phyloP scores from a whole-genome alignment of 2,797 vertebrate genomes.

The Columba guinea region DNA sequence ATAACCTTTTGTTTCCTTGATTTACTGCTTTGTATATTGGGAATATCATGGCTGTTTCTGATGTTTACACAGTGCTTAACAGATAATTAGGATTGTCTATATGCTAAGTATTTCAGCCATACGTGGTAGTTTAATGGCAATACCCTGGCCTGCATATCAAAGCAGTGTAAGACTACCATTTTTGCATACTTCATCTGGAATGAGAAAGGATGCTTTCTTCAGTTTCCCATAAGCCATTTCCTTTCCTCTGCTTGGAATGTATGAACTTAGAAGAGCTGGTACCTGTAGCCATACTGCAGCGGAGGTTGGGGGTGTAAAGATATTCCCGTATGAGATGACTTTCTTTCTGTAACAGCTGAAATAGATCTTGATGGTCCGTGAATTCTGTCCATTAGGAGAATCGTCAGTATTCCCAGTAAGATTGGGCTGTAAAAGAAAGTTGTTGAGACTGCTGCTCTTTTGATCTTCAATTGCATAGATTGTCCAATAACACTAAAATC shows the following conservation, averaged over 20 bases:
- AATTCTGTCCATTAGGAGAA: neutral
- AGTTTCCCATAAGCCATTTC: neutral
- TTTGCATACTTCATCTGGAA: neutral
- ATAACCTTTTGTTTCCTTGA: constrained; percentile 47
- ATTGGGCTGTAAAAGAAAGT: neutral
- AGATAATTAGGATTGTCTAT: constrained; percentile 30
- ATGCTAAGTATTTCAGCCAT: constrained; percentile 21
- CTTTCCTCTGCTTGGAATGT: neutral
- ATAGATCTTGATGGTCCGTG: neutral
- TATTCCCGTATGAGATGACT: neutral
- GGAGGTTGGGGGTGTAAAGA: neutral
- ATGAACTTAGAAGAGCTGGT: neutral
- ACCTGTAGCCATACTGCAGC: neutral
- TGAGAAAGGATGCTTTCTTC: neutral
- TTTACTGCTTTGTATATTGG: constrained; percentile 56
- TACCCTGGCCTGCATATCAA: neutral
- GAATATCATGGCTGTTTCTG: constrained; percentile 34
- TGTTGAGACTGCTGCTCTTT: neutral
- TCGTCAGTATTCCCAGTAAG: neutral
- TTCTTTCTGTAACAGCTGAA: neutral
- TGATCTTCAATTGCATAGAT: neutral
- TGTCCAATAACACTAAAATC: neutral
- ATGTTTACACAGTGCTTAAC: constrained; percentile 29
- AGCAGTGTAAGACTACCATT: neutral
- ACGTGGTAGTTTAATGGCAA: neutral